phyloP scores from a whole-genome alignment of 2,888 invertebrate species.

The Doris montereyensis region DNA sequence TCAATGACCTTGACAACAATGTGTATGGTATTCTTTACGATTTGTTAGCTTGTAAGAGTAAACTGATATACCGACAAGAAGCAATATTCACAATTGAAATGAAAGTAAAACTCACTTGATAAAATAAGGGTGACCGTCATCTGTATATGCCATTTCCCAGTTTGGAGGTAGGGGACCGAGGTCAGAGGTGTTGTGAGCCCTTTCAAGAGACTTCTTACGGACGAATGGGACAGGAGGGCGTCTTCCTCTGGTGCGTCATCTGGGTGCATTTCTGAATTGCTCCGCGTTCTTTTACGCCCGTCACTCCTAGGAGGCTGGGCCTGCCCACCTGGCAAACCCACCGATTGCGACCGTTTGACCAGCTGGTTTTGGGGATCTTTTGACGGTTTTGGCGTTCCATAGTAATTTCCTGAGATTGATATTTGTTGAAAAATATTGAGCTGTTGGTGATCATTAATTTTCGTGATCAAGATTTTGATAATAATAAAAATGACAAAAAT shows the following conservation, averaged over 20 bases:
- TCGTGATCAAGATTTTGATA: too few relatives aligned
- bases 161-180: constrained; percentile 93
- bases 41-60: too few relatives aligned
- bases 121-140: constrained; percentile 96
- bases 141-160: constrained; percentile 98
- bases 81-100: too few relatives aligned
- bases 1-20: too few relatives aligned
- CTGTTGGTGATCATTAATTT: too few relatives aligned
- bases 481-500: neutral
- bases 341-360: constrained; percentile 65
- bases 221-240: constrained; percentile 50
- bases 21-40: too few relatives aligned
- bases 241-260: constrained; percentile 54
- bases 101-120: constrained; percentile 83
- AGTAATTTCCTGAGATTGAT: constrained; percentile 77
- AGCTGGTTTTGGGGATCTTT: constrained; percentile 63
- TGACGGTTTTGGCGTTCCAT: constrained; percentile 78
- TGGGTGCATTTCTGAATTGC: constrained; percentile 76
- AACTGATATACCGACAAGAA: too few relatives aligned
- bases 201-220: constrained; percentile 65
- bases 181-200: constrained; percentile 59
- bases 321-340: constrained; percentile 47
- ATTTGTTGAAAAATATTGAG: neutral
- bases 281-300: constrained; percentile 75
- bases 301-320: constrained; percentile 74